phyloP scores from a whole-genome alignment of 2,888 invertebrate species.

The Oscheius sp. region DNA sequence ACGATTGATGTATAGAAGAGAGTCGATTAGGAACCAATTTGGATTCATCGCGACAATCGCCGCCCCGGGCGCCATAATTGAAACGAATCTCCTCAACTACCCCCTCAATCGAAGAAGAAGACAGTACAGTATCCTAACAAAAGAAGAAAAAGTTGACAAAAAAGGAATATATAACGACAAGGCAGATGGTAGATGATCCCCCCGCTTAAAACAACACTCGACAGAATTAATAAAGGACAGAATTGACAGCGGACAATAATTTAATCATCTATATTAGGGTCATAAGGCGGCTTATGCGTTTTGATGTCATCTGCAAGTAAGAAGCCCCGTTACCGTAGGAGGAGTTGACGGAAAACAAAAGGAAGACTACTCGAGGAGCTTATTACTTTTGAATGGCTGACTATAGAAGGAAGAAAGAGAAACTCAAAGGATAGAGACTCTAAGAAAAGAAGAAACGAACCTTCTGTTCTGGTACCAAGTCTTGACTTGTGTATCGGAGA shows the following conservation, averaged over 20 bases:
- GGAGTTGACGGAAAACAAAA: too few relatives aligned
- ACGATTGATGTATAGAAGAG: conserved; percentile 30
- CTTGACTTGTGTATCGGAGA: conserved; percentile 98
- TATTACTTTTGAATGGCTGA: not conserved
- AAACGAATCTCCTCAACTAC: conserved; percentile 24
- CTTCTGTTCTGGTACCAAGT: conserved; percentile 99
- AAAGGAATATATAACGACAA: not conserved
- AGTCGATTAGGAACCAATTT: conserved; percentile 33
- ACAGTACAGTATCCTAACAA: conserved; percentile 11
- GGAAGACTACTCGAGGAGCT: not conserved
- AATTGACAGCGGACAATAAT: conserved; percentile 18
- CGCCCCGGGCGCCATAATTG: conserved; percentile 31
- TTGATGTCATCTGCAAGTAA: conserved; percentile 6
- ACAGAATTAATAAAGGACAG: conserved; percentile 24
- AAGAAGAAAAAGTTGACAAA: not conserved
- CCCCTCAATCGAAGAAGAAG: not conserved
- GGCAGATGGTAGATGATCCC: conserved; percentile 15
- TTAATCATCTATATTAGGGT: conserved; percentile 29
- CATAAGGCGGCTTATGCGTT: conserved; percentile 30
- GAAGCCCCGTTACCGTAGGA: too few relatives aligned
- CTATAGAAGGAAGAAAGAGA: not conserved
- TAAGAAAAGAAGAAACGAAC: conserved; percentile 70
- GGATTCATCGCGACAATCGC: conserved; percentile 29
- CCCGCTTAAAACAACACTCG: conserved; percentile 26
- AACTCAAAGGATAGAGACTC: not conserved